Conservation (phyloP, 1,140 invertebrate genomes). For the Diploscapter pachys region DNA sequence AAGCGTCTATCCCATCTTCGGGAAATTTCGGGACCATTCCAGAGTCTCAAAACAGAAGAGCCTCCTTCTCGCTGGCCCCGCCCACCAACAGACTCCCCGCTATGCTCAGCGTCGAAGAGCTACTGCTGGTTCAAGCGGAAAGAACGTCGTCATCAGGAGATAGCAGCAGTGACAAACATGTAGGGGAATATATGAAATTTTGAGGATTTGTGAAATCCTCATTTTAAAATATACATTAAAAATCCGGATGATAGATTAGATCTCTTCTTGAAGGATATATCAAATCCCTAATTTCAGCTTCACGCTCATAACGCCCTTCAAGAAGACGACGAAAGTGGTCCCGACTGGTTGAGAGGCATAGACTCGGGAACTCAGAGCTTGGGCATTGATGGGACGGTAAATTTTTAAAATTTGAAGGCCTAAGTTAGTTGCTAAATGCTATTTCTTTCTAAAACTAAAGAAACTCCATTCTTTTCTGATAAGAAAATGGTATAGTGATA, state of each 20-base stretch:
- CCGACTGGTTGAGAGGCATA: constrained; percentile 30
- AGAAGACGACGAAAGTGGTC: constrained; percentile 30
- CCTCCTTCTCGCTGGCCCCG: constrained; percentile 12
- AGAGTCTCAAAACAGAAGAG: not conserved
- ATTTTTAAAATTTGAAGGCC: too few species aligned
- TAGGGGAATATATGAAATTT: not conserved
- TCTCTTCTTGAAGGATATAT: too few species aligned
- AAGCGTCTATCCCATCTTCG: too few species aligned
- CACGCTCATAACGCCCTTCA: not conserved
- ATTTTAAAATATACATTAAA: not conserved
- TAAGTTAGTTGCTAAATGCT: too few species aligned
- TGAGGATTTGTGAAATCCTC: constrained; percentile 12
- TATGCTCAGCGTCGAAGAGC: constrained; percentile 34
- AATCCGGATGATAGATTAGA: not conserved
- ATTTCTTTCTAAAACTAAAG: too few species aligned
- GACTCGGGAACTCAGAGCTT: constrained; percentile 13
- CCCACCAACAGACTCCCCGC: constrained; percentile 21
- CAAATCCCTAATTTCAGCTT: too few species aligned
- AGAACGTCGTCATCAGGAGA: not conserved
- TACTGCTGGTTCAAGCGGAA: constrained; percentile 19
- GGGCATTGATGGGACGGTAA: constrained; percentile 5
- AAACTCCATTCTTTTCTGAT: too few species aligned
- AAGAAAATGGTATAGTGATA: too few species aligned
- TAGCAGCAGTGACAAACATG: constrained; percentile 7
- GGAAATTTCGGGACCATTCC: too few species aligned